Evolutionary conservation across 1,140 invertebrate species (phyloP), one percentile per base, ranked within the genome.

Genomic region (Paraescarpia echinospica): DNA sequence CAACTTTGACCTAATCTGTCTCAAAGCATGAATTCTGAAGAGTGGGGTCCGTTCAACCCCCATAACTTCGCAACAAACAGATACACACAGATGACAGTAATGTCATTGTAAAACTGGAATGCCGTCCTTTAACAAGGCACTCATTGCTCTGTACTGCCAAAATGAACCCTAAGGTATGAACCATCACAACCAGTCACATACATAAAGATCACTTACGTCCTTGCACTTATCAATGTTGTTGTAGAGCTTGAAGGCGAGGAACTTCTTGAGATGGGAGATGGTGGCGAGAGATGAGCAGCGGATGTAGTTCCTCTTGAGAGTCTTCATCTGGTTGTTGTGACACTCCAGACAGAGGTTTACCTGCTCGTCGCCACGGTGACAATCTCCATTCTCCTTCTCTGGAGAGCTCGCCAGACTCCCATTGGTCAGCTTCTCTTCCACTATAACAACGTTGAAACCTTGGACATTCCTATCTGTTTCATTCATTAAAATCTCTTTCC

Each of bases 181-280:
- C n/a, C n/a, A n/a, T 41, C 12, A 41, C 41, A 12, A 41, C 41
- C 41, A 4, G 12, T 41, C 41, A 41, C 41, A 41, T 41, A 41
- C 4, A 41, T 41, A n/a, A n/a, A 9, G 89, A 34, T 33, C 33
- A 91, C 91, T 91, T 51, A 99, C 98, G 97, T 99, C 98, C 97
- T 98, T 98, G 97, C 99, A 99, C 96, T 98, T 98, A 92, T 99
- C 98, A 95, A 98, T 98, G 93, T 97, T 97, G 95, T 98, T 98
- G 93, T 99, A 97, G 92, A 99, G 97, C 96, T 99, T 99, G 95
- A 99, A 98, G 90, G 99, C 98, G 94, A 99, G 98, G 96, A 99
- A 99, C 96, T 99, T 99, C 96, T 99, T 99, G 18, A 99, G 97
- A 96, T 99, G 98, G 91, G 98, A 98, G 94, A 99, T 99, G 27